Evolutionary conservation across 2,888 invertebrate genomes (phyloP), one percentile per base, ranked within the genome.

Genomic region (Smittia sp.): DNA sequence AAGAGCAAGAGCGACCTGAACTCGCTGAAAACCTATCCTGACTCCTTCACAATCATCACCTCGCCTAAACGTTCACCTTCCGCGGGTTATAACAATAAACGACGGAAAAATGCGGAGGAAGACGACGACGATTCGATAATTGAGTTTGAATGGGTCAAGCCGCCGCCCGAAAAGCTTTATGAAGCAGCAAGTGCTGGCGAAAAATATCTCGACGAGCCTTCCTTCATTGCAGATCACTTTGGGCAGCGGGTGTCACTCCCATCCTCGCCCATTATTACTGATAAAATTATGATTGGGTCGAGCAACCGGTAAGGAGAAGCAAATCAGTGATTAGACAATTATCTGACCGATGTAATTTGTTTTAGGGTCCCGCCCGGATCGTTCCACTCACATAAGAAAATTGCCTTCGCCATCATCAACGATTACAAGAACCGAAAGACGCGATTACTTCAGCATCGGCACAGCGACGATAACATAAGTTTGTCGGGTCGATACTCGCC

Each of bases 51-150:
- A 7, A 62, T 72, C 24, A 15, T 72, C 6, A 38, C 72, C 7
- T 58, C 72, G 0, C 72, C 72, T 0, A 7, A 32, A 22, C 32
- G 41, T 13, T 69, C 69, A 13, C 69, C 69, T 18, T 69, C 69
- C 11, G 69, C 69, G 7, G 69, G 69, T 18, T 52, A 41, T 54
- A 22, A 52, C 15, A 69, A 22, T 32, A 69, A 69, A 32, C 41
- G 69, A 69, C 52, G 69, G 1, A 52, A 52, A 52, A 58, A 22
- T 7, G 24, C 11, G 13, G 62, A 62, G 7, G 58, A 62, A 7
- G 70, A 70, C 4, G 72, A 72, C 38, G 70, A 70, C 32, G 72
- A 72, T 52, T 46, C 46, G 20, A 39, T 72, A 18, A 62, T 72
- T 27, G 62, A 72, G 9, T 39, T 38, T 13, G 72, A 72, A n/a